Percentiles rank a stretch among this genome's conserved stretches.
Conservation (phyloP, 2,888 invertebrate species). For the Lissocephala sabroskyi region DNA sequence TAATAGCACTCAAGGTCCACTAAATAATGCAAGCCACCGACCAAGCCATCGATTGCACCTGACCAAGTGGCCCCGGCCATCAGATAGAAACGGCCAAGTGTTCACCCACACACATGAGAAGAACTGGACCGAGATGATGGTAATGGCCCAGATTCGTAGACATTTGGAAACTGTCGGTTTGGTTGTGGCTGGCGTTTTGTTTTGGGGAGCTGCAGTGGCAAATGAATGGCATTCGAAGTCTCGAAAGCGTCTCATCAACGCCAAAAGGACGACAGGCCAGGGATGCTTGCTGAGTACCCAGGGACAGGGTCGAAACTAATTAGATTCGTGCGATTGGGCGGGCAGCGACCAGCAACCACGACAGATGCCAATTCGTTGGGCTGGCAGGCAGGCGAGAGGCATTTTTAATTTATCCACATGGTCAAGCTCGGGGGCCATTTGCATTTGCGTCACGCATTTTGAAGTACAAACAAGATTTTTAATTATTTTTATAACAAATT, state of each 20-base stretch:
- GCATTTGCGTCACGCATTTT: slow-evolving; percentile 38
- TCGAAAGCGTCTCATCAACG: slow-evolving; percentile 35
- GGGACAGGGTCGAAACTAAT: slow-evolving; percentile 48
- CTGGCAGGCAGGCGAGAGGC: too few species aligned
- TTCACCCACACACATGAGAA: too few species aligned
- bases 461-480: slow-evolving; percentile 24
- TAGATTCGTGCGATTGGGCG: too few species aligned
- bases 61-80: slow-evolving; percentile 10
- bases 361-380: slow-evolving; percentile 44
- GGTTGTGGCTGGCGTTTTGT: slow-evolving; percentile 15
- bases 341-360: slow-evolving; percentile 32
- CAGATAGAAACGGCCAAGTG: too few species aligned
- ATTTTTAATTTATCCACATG: slow-evolving; percentile 11
- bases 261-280: slow-evolving; percentile 19
- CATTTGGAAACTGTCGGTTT: background rate
- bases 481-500: slow-evolving; percentile 32
- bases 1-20: slow-evolving; percentile 12
- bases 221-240: slow-evolving; percentile 39
- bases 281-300: slow-evolving; percentile 5
- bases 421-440: slow-evolving; percentile 15
- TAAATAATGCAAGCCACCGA: slow-evolving; percentile 24
- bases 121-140: slow-evolving; percentile 14
- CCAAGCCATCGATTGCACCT: slow-evolving; percentile 9
- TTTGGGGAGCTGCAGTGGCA: slow-evolving; percentile 23
- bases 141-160: slow-evolving; percentile 33